Evolutionary conservation across 2,888 invertebrate genomes (phyloP).

Genomic region (Odontothrips loti): DNA sequence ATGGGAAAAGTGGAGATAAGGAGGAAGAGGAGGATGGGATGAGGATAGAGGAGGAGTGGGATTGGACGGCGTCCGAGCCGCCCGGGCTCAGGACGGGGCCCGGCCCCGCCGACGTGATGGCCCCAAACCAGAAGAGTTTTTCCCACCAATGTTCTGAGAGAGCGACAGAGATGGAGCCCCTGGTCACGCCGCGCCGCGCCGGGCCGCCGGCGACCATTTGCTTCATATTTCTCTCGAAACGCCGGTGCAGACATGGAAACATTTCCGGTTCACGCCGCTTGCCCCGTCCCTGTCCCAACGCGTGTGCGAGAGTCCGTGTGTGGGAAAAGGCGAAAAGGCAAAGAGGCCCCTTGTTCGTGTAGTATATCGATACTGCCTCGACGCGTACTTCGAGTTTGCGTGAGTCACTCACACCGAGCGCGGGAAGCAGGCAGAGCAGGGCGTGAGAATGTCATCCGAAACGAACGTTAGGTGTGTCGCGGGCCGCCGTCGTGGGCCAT

Average conservation of each 20-base stretch:
- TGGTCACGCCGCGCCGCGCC: slow-evolving; percentile 34
- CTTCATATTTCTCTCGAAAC: slow-evolving; percentile 18
- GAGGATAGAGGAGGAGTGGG: not conserved
- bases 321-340: not conserved
- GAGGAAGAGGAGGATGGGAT: not conserved
- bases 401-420: too few species aligned
- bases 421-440: not conserved
- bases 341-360: not conserved
- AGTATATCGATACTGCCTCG: not conserved
- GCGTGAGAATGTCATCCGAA: slow-evolving; percentile 9
- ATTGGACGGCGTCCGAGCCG: not conserved
- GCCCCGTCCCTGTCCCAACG: too few species aligned
- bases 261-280: slow-evolving; percentile 1
- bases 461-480: not conserved
- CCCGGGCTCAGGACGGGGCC: too few species aligned
- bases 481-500: too few species aligned
- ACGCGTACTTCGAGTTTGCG: too few species aligned
- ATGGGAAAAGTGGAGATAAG: slow-evolving; percentile 26
- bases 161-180: not conserved
- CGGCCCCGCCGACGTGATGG: slow-evolving; percentile 37
- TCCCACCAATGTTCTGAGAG: slow-evolving; percentile 30
- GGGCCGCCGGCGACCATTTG: slow-evolving; percentile 37
- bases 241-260: slow-evolving; percentile 6
- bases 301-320: not conserved
- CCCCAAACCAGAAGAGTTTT: slow-evolving; percentile 39